These are phyloP conservation scores for Phylloscopus whistleri DNA, from an alignment of 2,113 vertebrate species.

Conservation along the genomic window DNA sequence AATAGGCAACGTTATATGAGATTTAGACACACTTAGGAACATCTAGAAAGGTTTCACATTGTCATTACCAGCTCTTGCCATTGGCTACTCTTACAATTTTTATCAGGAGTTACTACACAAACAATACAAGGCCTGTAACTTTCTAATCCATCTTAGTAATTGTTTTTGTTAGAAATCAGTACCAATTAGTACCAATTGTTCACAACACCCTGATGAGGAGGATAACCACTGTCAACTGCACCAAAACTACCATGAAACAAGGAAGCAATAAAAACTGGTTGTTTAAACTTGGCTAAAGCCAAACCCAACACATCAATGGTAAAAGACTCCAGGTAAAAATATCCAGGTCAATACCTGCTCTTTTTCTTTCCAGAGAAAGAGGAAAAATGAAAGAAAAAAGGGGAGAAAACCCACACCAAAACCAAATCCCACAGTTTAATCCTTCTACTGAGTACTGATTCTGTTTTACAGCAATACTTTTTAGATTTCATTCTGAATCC, in stretches of 20 bases:
- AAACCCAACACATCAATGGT: background rate
- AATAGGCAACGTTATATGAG: background rate
- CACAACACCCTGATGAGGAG: background rate
- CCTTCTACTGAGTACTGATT: background rate
- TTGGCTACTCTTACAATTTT: background rate
- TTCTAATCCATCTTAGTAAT: background rate
- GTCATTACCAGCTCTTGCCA: background rate
- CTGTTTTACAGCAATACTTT: background rate
- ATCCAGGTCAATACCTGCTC: background rate
- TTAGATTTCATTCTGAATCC: background rate
- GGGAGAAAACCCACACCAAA: background rate
- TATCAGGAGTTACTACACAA: background rate
- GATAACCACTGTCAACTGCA: background rate
- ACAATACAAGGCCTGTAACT: background rate
- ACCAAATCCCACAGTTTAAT: background rate
- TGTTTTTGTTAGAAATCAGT: background rate
- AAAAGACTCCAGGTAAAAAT: background rate
- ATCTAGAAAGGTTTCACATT: background rate
- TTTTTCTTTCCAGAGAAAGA: background rate
- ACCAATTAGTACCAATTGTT: background rate
- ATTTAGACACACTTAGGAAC: background rate
- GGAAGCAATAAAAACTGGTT: background rate
- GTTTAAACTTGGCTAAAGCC: background rate
- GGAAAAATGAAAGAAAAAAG: rapidly evolving
- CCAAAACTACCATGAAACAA: background rate